A percentile compares a stretch with the other conserved stretches of the same genome.
These are phyloP conservation scores for Pyrocephalus nanus DNA, from an alignment of 2,797 vertebrate species.

Conservation along the genomic window DNA sequence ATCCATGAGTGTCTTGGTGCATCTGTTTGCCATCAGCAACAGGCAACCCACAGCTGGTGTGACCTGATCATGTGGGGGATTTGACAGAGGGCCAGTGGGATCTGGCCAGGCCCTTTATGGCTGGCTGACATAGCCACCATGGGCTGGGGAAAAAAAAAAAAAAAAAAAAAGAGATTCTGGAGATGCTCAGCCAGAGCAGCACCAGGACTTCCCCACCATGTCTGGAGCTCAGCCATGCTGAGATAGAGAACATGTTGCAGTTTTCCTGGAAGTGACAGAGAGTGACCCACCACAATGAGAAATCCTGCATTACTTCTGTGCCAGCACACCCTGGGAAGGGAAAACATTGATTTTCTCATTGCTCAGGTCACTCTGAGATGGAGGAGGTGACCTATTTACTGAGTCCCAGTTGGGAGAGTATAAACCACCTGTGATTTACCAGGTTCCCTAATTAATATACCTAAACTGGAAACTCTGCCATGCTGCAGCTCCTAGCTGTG, in stretches of 20 bases:
- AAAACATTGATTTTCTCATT: neutral
- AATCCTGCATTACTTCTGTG: neutral
- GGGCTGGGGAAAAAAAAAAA: neutral
- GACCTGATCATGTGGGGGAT: fast-evolving
- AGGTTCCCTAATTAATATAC: neutral
- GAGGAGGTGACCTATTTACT: neutral
- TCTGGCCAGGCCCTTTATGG: fast-evolving
- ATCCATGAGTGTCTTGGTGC: fast-evolving
- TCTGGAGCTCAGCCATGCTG: fast-evolving
- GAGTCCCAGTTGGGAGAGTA: neutral
- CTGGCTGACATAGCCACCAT: fast-evolving
- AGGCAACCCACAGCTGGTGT: fast-evolving
- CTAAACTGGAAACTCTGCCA: neutral
- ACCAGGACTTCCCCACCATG: neutral
- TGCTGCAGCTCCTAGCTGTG: neutral
- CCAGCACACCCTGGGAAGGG: neutral
- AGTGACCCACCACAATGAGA: fast-evolving
- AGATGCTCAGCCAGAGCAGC: neutral
- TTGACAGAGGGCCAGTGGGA: fast-evolving
- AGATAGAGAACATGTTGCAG: neutral
- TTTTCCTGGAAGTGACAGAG: neutral
- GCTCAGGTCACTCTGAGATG: neutral
- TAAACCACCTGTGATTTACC: neutral
- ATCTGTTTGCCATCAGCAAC: neutral
- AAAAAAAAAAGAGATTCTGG: neutral